Base-by-base conservation (phyloP, 2,888 invertebrate genomes). In the Balanococcus diminutus region DNA sequence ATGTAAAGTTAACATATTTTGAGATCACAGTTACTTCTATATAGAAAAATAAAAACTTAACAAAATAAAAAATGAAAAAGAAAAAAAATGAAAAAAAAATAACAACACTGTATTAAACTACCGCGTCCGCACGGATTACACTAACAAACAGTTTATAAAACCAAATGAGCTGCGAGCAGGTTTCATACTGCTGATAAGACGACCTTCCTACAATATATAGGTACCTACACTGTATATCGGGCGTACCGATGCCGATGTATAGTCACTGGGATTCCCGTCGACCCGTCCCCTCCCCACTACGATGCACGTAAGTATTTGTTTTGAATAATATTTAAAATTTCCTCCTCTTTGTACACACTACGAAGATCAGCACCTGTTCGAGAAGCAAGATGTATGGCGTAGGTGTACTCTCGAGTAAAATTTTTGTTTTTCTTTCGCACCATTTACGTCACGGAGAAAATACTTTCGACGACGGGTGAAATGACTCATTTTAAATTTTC, bases 101-200 rank as follows among this genome's bases (percentile, higher is more conserved):
- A 11, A 4, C 81, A 36, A 82, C 46, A 11, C 28, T 51, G 28
- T 28, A 31, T 82, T 31, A 28, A 25, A 42, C 46, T 14, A 82
- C 28, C 8, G 31, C 22, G 32, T n/a, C 28, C 8, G 31, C 22
- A 56, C 28, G n/a, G 75, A 79, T 36, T 19, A 79, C 36, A 8
- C 28, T 14, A 79, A 67, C 25, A 25, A 22, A 67, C 25, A 25
- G 39, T 28, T 25, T n/a, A 56, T n/a, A 56, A 72, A 5, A 61
- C 84, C 75, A 22, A 75, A 42, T 19, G 75, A 51, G 25, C 31
- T 11, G 46, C 39, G 14, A 75, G 75, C 85, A 85, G 79, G 85
- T 85, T 85, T 85, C 79, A 72, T 79, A 72, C 72, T 85, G 42
- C 39, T 85, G 79, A 85, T 85, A 85, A 85, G 85, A 85, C 85